Conservation (phyloP, 2,113 vertebrate genomes). For the Amia ocellicauda region DNA sequence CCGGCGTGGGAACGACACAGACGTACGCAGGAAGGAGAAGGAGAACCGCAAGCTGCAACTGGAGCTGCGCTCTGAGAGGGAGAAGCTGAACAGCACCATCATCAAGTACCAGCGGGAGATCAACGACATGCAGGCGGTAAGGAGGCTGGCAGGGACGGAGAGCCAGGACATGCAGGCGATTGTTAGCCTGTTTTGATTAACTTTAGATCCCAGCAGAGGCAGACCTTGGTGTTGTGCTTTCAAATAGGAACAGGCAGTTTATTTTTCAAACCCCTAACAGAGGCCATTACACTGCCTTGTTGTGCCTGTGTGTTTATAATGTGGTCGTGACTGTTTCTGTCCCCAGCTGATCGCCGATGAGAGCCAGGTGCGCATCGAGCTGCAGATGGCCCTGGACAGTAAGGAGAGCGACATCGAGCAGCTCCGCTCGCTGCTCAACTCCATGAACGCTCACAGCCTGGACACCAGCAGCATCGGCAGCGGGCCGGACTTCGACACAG, state of each 20-base stretch:
- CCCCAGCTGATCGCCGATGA: slow-evolving; percentile 91
- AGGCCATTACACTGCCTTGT: neutral
- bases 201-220: no score
- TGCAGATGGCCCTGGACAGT: slow-evolving; percentile 97
- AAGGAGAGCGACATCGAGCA: slow-evolving; percentile 99
- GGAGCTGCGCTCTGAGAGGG: slow-evolving; percentile 91
- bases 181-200: no score
- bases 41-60: slow-evolving; percentile 96
- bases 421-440: slow-evolving; percentile 83
- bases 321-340: slow-evolving; percentile 22
- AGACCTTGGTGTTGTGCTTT: no score
- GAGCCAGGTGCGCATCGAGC: slow-evolving; percentile 88
- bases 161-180: no score
- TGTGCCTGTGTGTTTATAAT: slow-evolving; percentile 1
- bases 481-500: slow-evolving; percentile 84
- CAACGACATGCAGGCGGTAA: slow-evolving; percentile 96
- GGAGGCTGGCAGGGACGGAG: slow-evolving; percentile 17
- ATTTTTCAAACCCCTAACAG: no score
- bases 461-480: slow-evolving; percentile 89
- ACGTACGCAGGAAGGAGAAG: slow-evolving; percentile 92
- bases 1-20: slow-evolving; percentile 90
- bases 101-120: slow-evolving; percentile 96
- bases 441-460: slow-evolving; percentile 81
- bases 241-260: no score
- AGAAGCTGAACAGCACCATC: slow-evolving; percentile 92